Evolutionary conservation across 2,888 invertebrate genomes (phyloP).

Genomic region (Agapostemon virescens): DNA sequence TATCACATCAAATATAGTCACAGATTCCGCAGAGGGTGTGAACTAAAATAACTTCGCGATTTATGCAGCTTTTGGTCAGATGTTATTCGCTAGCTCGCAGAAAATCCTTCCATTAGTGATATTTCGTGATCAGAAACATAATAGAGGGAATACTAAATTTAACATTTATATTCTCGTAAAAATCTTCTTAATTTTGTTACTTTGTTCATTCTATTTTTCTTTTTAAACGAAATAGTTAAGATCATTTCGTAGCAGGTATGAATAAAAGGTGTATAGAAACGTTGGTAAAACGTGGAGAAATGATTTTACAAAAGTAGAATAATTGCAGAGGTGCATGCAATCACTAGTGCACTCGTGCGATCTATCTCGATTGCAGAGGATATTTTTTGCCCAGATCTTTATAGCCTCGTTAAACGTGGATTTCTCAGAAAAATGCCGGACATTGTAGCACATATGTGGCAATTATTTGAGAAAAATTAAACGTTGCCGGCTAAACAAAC

Average conservation of each 20-base stretch:
- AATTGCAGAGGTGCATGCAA: not conserved
- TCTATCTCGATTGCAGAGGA: not conserved
- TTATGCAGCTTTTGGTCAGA: conserved; percentile 34
- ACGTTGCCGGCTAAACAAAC: conserved; percentile 53
- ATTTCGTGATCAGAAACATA: not conserved
- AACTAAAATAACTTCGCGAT: conserved; percentile 41
- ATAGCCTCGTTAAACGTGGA: not conserved
- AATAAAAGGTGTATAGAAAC: too few relatives aligned
- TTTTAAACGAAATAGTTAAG: too few relatives aligned
- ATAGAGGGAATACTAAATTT: not conserved
- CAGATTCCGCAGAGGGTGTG: conserved; percentile 20
- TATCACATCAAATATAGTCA: conserved; percentile 42
- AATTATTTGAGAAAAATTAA: conserved; percentile 37
- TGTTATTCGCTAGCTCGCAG: not conserved
- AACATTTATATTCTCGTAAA: not conserved
- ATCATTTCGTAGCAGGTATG: too few relatives aligned
- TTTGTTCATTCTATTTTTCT: not conserved
- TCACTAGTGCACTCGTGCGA: not conserved
- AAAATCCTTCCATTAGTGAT: conserved; percentile 17
- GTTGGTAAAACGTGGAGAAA: too few relatives aligned
- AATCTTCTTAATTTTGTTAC: not conserved
- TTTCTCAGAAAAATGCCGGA: not conserved
- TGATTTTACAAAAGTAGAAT: not conserved
- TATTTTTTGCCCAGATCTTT: not conserved
- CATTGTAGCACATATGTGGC: conserved; percentile 1